phyloP scores from a whole-genome alignment of 2,888 invertebrate genomes.

The Oxyscelio sp. region DNA sequence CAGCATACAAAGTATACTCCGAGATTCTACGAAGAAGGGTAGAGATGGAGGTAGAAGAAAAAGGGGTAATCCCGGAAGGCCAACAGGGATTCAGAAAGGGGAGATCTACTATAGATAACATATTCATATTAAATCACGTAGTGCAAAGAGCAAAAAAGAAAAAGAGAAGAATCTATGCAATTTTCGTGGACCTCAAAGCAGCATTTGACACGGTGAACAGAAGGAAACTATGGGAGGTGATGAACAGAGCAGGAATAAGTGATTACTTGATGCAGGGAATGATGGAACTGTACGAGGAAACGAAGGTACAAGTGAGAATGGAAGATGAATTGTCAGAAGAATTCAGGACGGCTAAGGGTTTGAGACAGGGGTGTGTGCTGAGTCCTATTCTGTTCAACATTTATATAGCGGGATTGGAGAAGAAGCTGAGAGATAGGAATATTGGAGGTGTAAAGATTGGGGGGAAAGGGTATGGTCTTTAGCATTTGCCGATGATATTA shows the following conservation, averaged over 20 bases:
- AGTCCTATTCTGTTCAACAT: conserved; percentile 64
- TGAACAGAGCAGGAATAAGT: background rate
- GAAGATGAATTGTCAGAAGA: background rate
- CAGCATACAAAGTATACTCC: conserved; percentile 39
- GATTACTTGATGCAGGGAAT: background rate
- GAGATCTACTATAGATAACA: conserved; percentile 62
- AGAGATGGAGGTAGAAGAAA: background rate
- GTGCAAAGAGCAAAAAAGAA: conserved; percentile 2
- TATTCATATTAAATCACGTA: conserved; percentile 54
- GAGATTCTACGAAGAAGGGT: background rate
- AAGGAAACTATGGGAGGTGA: background rate
- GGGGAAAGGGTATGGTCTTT: background rate
- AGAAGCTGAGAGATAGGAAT: conserved; percentile 33
- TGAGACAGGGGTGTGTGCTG: too few relatives aligned
- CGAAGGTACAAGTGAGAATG: background rate
- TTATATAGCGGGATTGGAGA: too few relatives aligned
- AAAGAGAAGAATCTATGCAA: background rate
- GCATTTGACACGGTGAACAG: background rate
- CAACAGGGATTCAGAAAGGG: conserved; percentile 66
- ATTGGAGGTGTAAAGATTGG: background rate
- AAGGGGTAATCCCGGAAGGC: conserved; percentile 39
- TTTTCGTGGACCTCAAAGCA: background rate
- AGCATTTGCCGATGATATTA: conserved; percentile 1
- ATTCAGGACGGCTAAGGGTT: conserved; percentile 29
- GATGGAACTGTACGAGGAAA: background rate